Base-by-base conservation (phyloP, 1,140 invertebrate genomes). In the Samia ricini region DNA sequence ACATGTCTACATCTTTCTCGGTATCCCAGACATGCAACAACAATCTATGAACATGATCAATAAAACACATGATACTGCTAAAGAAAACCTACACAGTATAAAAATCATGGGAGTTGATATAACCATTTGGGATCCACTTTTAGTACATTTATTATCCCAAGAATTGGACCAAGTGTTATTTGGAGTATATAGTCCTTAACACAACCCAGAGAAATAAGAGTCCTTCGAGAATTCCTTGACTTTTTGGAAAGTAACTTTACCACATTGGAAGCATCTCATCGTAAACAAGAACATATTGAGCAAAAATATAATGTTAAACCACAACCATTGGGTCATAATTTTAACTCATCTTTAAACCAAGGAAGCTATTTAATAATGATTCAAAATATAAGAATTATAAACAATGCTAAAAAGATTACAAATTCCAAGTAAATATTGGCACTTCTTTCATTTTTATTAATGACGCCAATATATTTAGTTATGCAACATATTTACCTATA, bases 201-300 rank as follows among this genome's bases (percentile, higher is more conserved):
- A 54, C 61, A 69, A 22, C 50, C 64, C 2, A 36, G 68, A 8
- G 61, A 73, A 20, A 33, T 69, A 49, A 64, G 64, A 6, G n/a
- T 57, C 8, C 50, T 70, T 48, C 12, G 61, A 50, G 67, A 66
- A 18, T 56, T 73, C 63, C 49, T 73, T n/a, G 61, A 64, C 2
- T 73, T 63, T 57, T 63, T 73, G 24, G 71, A 73, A 51, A 48
- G 20, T 19, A 74, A 71, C 29, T 74, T 74, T 29, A 71, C 66
- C 0, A 57, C 62, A 0, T 54, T 71, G 50, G 69, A 74, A 63
- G 50, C 69, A 51, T 67, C 65, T 22, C 61, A 5, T 8, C 24
- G 29, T 2, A 56, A 56, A 19, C 55, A 56, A 19, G 19, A 56
- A 26, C 18, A 2, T 19, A 15, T 15, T 15, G 18, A 33, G 7